These are phyloP conservation scores for Drosophila prolongata DNA, from an alignment of 2,888 invertebrate genomes.

Conservation along the genomic window DNA sequence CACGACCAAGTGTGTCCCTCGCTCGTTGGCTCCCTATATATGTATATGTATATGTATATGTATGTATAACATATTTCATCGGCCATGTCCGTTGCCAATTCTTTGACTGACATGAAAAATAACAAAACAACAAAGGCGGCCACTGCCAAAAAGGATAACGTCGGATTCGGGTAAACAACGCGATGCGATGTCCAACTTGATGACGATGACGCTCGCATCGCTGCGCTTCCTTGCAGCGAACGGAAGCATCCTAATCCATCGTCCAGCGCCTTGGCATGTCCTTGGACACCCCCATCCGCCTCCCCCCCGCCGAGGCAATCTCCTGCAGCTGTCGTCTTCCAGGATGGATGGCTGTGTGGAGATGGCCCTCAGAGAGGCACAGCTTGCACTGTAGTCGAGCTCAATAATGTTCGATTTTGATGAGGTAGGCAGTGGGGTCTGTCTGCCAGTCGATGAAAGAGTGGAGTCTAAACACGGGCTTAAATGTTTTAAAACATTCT, in stretches of 20 bases:
- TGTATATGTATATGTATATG: constrained; percentile 33
- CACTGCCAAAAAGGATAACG: constrained; percentile 71
- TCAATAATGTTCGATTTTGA: constrained; percentile 40
- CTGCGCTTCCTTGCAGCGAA: constrained; percentile 33
- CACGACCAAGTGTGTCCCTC: constrained; percentile 44
- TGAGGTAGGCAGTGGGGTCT: constrained; percentile 28
- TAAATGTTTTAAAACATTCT: no score
- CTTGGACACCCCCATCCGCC: constrained; percentile 19
- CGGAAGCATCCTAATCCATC: constrained; percentile 73
- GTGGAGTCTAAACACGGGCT: no score
- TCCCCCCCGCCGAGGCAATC: constrained; percentile 21
- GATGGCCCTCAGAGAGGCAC: constrained; percentile 27
- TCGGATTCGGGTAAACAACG: constrained; percentile 51
- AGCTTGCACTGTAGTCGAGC: constrained; percentile 24
- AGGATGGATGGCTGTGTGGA: constrained; percentile 42
- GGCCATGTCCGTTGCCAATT: constrained; percentile 78
- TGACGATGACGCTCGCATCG: constrained; percentile 53
- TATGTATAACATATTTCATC: constrained; percentile 69
- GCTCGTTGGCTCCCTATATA: constrained; percentile 9
- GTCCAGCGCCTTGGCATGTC: constrained; percentile 60
- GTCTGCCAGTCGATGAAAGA: background rate
- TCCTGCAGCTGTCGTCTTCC: constrained; percentile 40
- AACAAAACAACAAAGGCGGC: constrained; percentile 77
- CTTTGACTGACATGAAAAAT: constrained; percentile 78
- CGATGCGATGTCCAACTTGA: constrained; percentile 57